phyloP scores from a whole-genome alignment of 1,140 invertebrate genomes.

The Araneus ventricosus region DNA sequence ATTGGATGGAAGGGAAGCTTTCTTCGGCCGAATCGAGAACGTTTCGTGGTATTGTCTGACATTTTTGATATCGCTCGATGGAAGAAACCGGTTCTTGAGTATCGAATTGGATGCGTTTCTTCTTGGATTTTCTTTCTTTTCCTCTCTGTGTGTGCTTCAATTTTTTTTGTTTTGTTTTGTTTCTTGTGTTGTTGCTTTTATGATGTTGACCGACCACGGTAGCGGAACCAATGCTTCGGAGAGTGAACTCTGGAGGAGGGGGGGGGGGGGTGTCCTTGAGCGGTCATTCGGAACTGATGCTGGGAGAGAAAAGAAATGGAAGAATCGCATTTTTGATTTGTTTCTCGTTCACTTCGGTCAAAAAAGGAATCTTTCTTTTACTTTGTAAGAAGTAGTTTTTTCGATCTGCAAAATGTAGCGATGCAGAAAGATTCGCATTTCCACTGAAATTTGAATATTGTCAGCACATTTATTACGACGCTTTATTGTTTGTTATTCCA shows the following conservation, averaged over 20 bases:
- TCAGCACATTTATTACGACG: no score
- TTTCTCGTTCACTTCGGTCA: background rate
- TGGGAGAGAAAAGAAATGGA: constrained; percentile 11
- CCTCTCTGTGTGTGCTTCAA: background rate
- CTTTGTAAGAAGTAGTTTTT: no score
- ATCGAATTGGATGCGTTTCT: constrained; percentile 6
- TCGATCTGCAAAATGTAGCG: no score
- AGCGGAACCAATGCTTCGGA: constrained; percentile 26
- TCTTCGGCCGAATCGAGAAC: background rate
- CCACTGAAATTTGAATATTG: no score
- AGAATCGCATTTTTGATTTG: constrained; percentile 24
- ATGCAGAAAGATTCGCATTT: no score
- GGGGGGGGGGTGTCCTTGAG: constrained; percentile 3
- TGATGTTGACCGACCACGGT: constrained; percentile 43
- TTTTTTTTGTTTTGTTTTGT: constrained; percentile 13
- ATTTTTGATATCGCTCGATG: background rate
- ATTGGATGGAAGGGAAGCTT: background rate
- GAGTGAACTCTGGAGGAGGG: background rate
- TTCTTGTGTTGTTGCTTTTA: constrained; percentile 51
- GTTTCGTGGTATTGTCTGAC: background rate
- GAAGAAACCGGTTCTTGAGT: background rate
- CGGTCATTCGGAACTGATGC: constrained; percentile 69
- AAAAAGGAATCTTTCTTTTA: background rate
- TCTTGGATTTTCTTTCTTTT: background rate
- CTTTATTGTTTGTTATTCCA: no score